These are phyloP conservation scores for Nipponia nippon DNA, from an alignment of 2,113 vertebrate genomes.

Conservation along the genomic window DNA sequence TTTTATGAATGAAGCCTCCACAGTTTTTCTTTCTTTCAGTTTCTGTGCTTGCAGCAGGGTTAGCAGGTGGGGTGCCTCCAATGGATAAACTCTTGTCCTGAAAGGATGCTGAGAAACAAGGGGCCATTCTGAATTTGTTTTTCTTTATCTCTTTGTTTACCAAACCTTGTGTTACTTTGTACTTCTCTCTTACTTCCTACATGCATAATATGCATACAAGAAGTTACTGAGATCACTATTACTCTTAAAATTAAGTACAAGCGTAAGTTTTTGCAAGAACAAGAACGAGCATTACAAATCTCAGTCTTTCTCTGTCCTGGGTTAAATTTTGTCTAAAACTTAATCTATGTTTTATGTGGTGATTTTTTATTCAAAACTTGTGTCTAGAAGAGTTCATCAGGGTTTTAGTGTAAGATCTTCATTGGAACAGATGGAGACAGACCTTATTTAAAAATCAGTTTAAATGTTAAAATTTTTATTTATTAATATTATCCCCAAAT, in stretches of 20 bases:
- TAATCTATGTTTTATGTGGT: not conserved
- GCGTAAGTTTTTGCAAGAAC: not conserved
- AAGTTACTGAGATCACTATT: not conserved
- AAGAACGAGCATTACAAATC: fast-evolving
- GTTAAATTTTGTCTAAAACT: not conserved
- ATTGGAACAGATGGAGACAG: not conserved
- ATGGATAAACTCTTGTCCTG: not conserved
- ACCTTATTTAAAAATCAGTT: not conserved
- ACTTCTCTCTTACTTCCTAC: not conserved
- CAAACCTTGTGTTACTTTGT: not conserved
- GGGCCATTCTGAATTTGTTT: not conserved
- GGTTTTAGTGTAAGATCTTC: not conserved
- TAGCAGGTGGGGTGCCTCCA: not conserved
- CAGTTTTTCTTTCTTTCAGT: not conserved
- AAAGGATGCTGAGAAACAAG: not conserved
- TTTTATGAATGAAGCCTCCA: constrained; percentile 31
- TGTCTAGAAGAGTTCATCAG: not conserved
- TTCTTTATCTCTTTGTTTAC: not conserved
- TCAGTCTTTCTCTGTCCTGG: not conserved
- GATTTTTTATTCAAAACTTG: not conserved
- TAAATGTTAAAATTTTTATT: not conserved
- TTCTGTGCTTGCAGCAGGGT: not conserved
- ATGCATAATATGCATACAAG: not conserved
- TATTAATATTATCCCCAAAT: not conserved
- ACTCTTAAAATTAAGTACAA: not conserved